phyloP scores from a whole-genome alignment of 2,797 vertebrate species.

The Carduelis carduelis region DNA sequence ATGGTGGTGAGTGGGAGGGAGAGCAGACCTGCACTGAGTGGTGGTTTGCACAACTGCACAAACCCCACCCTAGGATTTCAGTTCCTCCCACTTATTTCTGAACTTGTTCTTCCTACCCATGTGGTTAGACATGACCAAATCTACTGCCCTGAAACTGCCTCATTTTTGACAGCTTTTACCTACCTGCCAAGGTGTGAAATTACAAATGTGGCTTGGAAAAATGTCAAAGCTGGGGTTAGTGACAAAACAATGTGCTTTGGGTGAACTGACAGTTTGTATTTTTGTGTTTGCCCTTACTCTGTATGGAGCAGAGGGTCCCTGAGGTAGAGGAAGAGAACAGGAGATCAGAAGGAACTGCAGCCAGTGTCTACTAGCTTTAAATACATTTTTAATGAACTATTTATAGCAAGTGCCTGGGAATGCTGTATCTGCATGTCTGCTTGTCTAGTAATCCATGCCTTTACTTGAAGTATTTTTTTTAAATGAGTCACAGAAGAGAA shows the following conservation, averaged over 20 bases:
- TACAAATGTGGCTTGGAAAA: background rate
- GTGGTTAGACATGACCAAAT: background rate
- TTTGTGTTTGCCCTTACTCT: background rate
- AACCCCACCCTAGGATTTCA: conserved; percentile 10
- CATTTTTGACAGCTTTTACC: background rate
- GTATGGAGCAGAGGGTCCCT: background rate
- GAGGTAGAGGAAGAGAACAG: background rate
- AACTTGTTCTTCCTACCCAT: background rate
- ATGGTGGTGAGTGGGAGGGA: background rate
- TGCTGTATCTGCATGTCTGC: background rate
- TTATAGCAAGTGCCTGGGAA: background rate
- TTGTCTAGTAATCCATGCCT: background rate
- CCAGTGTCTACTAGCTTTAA: background rate
- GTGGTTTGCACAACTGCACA: background rate
- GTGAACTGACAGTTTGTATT: background rate
- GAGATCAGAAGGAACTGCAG: background rate
- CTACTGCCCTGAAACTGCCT: background rate
- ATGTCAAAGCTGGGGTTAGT: background rate
- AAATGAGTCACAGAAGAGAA: background rate
- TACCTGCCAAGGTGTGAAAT: background rate
- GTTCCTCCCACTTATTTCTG: conserved; percentile 17
- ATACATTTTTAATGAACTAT: background rate
- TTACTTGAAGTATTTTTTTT: background rate
- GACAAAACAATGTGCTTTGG: background rate
- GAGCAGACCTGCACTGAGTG: background rate